Evolutionary conservation across 1,140 invertebrate species (phyloP).

Genomic region (Frieseomelitta varia): DNA sequence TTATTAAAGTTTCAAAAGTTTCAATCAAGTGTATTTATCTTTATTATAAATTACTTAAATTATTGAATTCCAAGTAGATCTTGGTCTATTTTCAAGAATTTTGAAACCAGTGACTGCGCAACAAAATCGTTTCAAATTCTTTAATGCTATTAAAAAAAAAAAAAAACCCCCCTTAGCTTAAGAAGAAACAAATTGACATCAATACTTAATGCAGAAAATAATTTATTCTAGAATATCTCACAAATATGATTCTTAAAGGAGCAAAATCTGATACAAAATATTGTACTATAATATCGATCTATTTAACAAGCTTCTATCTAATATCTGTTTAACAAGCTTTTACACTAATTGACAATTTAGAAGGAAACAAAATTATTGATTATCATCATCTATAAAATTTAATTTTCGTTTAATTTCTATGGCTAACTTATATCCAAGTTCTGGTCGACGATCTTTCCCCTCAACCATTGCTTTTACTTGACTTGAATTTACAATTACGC

Average conservation of each 20-base stretch:
- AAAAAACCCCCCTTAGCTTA: no score
- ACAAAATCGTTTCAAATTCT: no score
- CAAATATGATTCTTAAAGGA: constrained; percentile 1
- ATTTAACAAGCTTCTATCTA: not conserved
- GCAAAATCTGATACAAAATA: not conserved
- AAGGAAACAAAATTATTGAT: not conserved
- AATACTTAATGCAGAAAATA: constrained; percentile 26
- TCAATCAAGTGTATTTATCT: no score
- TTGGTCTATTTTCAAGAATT: no score
- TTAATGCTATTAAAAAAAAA: no score
- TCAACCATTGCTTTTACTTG: constrained; percentile 93
- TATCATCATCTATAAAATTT: constrained; percentile 37
- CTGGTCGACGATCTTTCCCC: constrained; percentile 91
- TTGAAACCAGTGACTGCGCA: no score
- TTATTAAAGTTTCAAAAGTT: no score
- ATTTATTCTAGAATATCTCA: constrained; percentile 17
- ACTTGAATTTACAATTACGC: constrained; percentile 90
- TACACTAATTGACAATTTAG: constrained; percentile 4
- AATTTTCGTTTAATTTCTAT: constrained; percentile 87
- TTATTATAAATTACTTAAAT: no score
- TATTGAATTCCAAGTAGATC: no score
- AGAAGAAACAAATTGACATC: not conserved
- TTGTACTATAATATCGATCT: not conserved
- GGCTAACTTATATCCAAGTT: constrained; percentile 93
- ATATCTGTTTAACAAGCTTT: not conserved